Evolutionary conservation across 2,797 vertebrate species (phyloP).

Genomic region (Monodelphis domestica): DNA sequence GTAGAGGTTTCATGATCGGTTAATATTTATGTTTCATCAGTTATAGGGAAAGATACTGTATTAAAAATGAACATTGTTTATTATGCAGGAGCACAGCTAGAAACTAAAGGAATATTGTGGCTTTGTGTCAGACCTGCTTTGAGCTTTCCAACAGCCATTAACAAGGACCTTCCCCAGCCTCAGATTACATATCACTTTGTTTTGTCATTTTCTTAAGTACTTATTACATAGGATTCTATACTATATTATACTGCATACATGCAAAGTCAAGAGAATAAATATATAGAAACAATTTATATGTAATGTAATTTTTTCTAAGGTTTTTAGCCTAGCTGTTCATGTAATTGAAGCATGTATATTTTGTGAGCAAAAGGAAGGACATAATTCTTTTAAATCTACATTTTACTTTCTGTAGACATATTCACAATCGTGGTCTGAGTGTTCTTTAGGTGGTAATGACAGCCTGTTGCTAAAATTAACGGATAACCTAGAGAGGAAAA

Average conservation of each 20-base stretch:
- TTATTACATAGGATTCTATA: background rate
- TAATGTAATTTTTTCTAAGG: background rate
- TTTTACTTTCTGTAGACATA: slow-evolving; percentile 17
- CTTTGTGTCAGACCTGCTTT: background rate
- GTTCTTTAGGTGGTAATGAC: background rate
- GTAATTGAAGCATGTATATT: background rate
- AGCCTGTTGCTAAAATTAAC: slow-evolving; percentile 43
- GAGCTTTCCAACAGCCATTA: background rate
- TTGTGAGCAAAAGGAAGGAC: background rate
- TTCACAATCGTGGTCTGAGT: background rate
- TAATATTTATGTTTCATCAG: background rate
- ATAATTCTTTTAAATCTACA: background rate
- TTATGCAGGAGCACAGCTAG: background rate
- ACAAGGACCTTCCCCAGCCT: background rate
- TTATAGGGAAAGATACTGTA: background rate
- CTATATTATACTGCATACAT: background rate
- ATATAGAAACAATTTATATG: background rate
- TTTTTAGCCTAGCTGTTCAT: background rate
- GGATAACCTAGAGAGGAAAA: slow-evolving; percentile 28
- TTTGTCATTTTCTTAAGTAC: background rate
- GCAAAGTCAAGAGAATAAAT: background rate
- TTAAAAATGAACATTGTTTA: background rate
- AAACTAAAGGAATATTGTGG: background rate
- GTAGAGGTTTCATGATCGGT: background rate
- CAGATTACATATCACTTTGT: background rate